Evolutionary conservation across 2,113 vertebrate genomes (phyloP), one percentile per base, ranked within the genome.

Genomic region (Antechinus stuartii): DNA sequence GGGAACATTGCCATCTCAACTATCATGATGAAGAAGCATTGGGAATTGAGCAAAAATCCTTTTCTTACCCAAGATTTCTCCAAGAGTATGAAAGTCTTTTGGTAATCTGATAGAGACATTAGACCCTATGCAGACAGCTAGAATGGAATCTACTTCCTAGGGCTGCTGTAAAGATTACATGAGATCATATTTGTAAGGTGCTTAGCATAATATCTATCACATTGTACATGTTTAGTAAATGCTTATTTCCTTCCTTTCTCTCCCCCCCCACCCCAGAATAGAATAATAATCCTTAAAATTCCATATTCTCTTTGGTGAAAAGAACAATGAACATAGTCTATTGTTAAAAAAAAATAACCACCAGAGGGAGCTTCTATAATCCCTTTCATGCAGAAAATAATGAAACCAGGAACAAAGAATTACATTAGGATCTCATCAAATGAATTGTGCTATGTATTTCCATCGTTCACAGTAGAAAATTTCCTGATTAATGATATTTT

Each of bases 341-440:
- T 56, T 76, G 0, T 57, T 61, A 94, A 55, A 8, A 49, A 49
- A 57, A 8, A 50, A 50, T 92, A 8, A 47, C 96, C 97, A 95
- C 92, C 54, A 98, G 97, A 97, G 96, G 97, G 98, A 96, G 96
- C 96, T 93, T 95, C n/a, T 42, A 42, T 8, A 42, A 84, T 84
- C n/a, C n/a, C 68, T n/a, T 84, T 84, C 61, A 42, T 8, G 68
- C 22, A 84, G 68, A 84, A 84, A n/a, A 84, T 42, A 23, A n/a
- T 42, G 68, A 84, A 84, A 23, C 19, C 68, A 23, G 19, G 68
- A 84, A 84, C 68, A 84, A 84, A 84, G 68, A 42, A 2, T 84
- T 42, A 84, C n/a, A 84, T 42, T 84, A 84, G 22, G 68, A 84
- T 84, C 68, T 84, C 68, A 84, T 42, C 68, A 84, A 22, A 23